Evolutionary conservation across 1,140 invertebrate species (phyloP), one percentile per base, ranked within the genome.

Genomic region (Ips typographus): DNA sequence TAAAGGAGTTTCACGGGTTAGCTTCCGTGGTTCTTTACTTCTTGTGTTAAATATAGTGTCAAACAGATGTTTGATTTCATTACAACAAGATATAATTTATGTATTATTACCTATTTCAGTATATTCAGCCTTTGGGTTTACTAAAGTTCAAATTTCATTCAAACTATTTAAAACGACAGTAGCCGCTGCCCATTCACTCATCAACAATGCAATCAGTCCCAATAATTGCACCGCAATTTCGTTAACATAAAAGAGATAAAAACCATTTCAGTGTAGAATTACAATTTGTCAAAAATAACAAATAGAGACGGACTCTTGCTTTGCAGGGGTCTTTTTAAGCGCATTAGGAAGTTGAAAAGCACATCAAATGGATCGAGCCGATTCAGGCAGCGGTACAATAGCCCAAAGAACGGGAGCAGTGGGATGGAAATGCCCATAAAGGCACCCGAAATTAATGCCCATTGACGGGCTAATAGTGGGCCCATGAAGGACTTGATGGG

Each of bases 391-490:
- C 51, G 39, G 51, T 55, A 64, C 65, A 68, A 68, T 60, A 22
- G 49, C 3, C 47, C 47, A 38, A 60, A 62, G 67, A 70, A 70
- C 47, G 56, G 61, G 61, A 57, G 61, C 68, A 67, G 47, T 47
- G 70, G 52, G 41, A 42, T 56, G 70, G 41, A 67, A 62, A 47
- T n/a, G 40, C 41, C 64, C 39, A 67, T 59, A 67, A 71, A 71
- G 44, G 58, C 36, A 47, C 39, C 47, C 22, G 40, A 62, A 66
- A 67, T 67, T 71, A 71, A 71, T 71, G 64, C 44, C 63, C 65
- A 61, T 71, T 71, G 70, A 71, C 70, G 65, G 70, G 62, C 70
- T 71, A 71, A 71, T 71, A 63, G 58, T 55, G 51, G 67, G 39
- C 49, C 62, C 62, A 55, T 55, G 40, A 22, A 62, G 60, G 60